Base-by-base conservation (phyloP, 2,888 invertebrate genomes). In the Eupelmus urozonus region DNA sequence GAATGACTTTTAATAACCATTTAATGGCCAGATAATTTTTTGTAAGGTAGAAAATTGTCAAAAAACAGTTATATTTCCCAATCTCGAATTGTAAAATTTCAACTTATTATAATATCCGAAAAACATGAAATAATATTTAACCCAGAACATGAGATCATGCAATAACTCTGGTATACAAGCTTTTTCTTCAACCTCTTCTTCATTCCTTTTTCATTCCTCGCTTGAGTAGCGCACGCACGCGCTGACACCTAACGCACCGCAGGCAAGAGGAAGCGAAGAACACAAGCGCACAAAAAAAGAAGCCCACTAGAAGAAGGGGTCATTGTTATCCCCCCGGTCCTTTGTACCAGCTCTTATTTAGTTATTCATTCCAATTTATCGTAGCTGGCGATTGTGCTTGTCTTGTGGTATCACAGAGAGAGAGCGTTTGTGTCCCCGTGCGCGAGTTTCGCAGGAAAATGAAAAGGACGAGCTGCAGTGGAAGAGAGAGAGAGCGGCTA, bases 281-380 rank as follows among this genome's bases (percentile, higher is more conserved):
- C 59, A 59, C 59, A 59, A 72, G 25, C 25, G 53, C 7, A 40
- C 45, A 53, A 53, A 20, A 16, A 53, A 53, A 16, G 53, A 53
- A 53, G 53, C 2, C 67, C 16, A n/a, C 34, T 49, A 57, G 60
- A 40, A 49, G 51, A 62, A 16, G 34, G 59, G 63, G 0, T 79
- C 69, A 79, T 79, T 79, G 76, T 79, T 69, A 62, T 51, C 20
- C 13, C 53, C 16, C n/a, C 29, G 25, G 25, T 40, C 34, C 71
- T 79, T 79, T 79, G 75, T 79, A 23, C 9, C 25, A 57, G 73
- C 76, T n/a, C n/a, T 80, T 74, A 80, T 80, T 80, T 80, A 80
- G 79, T 74, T 76, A 76, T 80, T 80, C 73, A 76, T 80, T 76
- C 73, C 72, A 80, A 76, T 80, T 80, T 76, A 76, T 76, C 76